A percentile compares a stretch with the other conserved stretches of the same genome.
phyloP scores from a whole-genome alignment of 2,113 vertebrate species.

The Verasper variegatus region DNA sequence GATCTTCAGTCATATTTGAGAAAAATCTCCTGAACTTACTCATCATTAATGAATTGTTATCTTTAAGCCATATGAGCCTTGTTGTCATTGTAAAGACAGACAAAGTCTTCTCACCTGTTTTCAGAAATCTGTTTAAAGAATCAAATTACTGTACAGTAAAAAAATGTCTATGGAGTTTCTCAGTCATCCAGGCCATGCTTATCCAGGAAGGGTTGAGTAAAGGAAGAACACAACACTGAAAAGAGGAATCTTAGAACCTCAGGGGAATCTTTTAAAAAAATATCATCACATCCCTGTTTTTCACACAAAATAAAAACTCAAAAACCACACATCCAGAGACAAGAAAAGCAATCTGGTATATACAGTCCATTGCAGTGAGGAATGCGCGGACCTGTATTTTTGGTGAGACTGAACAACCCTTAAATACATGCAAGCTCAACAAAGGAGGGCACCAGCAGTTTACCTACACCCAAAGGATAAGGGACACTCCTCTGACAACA shows the following conservation, averaged over 20 bases:
- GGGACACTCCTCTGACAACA: background rate
- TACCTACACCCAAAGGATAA: background rate
- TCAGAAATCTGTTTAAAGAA: too few relatives aligned
- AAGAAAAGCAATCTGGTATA: background rate
- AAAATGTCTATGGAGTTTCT: too few relatives aligned
- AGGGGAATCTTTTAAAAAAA: background rate
- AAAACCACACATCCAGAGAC: background rate
- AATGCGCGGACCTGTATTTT: background rate
- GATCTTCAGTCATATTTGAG: too few relatives aligned
- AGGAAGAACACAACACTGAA: background rate
- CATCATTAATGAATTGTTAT: background rate
- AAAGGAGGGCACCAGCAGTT: background rate
- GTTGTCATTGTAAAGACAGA: background rate
- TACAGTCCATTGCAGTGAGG: background rate
- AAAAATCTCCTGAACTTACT: background rate
- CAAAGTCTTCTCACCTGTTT: too few relatives aligned
- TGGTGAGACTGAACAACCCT: background rate
- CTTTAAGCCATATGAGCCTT: background rate
- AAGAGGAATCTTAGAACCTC: background rate
- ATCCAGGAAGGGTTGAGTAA: background rate
- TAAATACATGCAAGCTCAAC: background rate
- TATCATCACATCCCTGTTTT: background rate
- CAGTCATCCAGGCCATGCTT: too few relatives aligned
- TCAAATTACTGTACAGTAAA: too few relatives aligned
- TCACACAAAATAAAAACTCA: background rate